These are phyloP conservation scores for Dione juno DNA, from an alignment of 2,888 invertebrate genomes.

Conservation along the genomic window DNA sequence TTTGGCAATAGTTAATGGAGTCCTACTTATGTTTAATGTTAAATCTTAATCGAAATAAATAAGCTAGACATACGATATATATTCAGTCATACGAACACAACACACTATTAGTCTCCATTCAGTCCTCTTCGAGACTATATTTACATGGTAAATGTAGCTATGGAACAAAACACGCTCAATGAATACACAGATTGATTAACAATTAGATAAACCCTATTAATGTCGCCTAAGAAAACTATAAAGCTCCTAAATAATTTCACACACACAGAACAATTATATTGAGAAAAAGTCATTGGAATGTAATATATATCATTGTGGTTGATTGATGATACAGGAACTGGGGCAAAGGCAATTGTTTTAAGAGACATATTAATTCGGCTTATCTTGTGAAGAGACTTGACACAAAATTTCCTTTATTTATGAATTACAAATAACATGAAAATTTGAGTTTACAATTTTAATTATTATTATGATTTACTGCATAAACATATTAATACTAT, in stretches of 20 bases:
- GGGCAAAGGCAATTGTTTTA: conserved; percentile 52
- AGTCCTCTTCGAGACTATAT: conserved; percentile 65
- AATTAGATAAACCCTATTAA: conserved; percentile 67
- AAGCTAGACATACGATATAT: conserved; percentile 69
- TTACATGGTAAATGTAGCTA: conserved; percentile 67
- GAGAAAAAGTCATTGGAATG: conserved; percentile 76
- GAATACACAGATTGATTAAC: conserved; percentile 66
- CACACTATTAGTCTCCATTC: conserved; percentile 57
- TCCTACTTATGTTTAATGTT: conserved; percentile 74
- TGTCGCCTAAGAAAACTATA: conserved; percentile 74
- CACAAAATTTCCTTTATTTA: conserved; percentile 11
- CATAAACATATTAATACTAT: conserved; percentile 9
- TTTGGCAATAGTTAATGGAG: conserved; percentile 81
- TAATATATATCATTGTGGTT: conserved; percentile 54
- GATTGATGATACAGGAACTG: conserved; percentile 53
- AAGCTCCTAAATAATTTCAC: conserved; percentile 72
- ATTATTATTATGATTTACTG: conserved; percentile 4
- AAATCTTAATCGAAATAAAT: conserved; percentile 79
- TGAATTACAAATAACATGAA: neutral
- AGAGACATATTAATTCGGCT: conserved; percentile 46
- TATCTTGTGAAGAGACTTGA: conserved; percentile 16
- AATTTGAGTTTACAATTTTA: neutral
- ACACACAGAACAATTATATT: conserved; percentile 67
- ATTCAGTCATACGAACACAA: conserved; percentile 69
- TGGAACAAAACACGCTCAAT: conserved; percentile 65